Conservation (phyloP, 2,888 invertebrate genomes). For the Boloria euphrosyne region DNA sequence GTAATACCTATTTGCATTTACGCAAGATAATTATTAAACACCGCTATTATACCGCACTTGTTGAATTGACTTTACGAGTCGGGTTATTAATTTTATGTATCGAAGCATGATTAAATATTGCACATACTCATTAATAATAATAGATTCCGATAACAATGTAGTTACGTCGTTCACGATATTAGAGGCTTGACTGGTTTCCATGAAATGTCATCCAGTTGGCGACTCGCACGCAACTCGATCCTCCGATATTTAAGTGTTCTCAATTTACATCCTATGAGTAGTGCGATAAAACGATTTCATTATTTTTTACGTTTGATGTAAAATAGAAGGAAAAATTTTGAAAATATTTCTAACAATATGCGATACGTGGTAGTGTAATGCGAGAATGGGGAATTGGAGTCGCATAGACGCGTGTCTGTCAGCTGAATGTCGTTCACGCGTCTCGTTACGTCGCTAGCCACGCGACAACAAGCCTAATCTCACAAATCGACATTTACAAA, state of each 20-base stretch:
- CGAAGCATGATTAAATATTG: slow-evolving; percentile 33
- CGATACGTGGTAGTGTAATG: slow-evolving; percentile 22
- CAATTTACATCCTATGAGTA: slow-evolving; percentile 45
- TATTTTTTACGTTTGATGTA: neutral
- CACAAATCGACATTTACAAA: slow-evolving; percentile 39
- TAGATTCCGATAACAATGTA: slow-evolving; percentile 28
- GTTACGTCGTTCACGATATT: slow-evolving; percentile 37
- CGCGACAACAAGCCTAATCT: slow-evolving; percentile 49
- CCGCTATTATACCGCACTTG: slow-evolving; percentile 33
- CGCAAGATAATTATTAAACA: slow-evolving; percentile 40
- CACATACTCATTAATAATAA: slow-evolving; percentile 29
- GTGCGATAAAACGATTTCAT: slow-evolving; percentile 19
- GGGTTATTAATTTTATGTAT: slow-evolving; percentile 34
- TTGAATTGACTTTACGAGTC: slow-evolving; percentile 31
- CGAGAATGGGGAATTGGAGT: slow-evolving; percentile 45
- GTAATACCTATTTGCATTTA: slow-evolving; percentile 29
- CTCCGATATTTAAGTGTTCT: slow-evolving; percentile 48
- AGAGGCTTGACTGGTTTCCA: slow-evolving; percentile 59
- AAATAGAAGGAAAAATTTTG: neutral
- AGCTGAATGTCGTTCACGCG: slow-evolving; percentile 67
- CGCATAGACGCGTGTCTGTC: slow-evolving; percentile 62
- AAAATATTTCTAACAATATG: slow-evolving; percentile 1
- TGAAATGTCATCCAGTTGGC: slow-evolving; percentile 63
- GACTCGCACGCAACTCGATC: slow-evolving; percentile 58
- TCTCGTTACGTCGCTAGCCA: slow-evolving; percentile 72